A percentile compares a stretch with the other conserved stretches of the same genome.
Conservation (phyloP, 2,888 invertebrate species). For the Baccha elongata region DNA sequence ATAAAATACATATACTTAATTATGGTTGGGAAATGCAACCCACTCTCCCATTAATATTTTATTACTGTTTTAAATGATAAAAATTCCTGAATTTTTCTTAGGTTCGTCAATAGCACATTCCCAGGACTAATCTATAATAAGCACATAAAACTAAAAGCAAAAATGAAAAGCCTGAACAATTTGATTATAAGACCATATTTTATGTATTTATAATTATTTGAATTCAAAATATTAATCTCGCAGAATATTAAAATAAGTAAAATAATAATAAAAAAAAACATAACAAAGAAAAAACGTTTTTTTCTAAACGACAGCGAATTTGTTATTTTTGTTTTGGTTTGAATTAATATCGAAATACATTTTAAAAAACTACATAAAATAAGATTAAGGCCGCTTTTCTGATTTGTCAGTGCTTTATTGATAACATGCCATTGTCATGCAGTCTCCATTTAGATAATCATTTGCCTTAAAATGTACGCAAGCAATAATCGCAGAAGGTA, state of each 20-base stretch:
- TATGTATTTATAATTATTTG: neutral
- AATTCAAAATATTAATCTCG: constrained; percentile 8
- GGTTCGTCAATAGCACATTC: neutral
- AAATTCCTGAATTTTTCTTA: too few species aligned
- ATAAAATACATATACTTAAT: too few species aligned
- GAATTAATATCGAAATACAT: constrained; percentile 63
- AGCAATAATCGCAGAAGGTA: too few species aligned
- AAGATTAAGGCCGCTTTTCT: too few species aligned
- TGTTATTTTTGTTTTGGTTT: constrained; percentile 72
- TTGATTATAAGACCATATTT: neutral
- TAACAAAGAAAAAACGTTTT: constrained; percentile 3
- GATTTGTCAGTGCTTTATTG: too few species aligned
- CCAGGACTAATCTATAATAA: neutral
- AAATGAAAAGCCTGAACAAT: neutral
- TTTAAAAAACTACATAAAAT: constrained; percentile 54
- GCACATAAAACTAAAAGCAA: constrained; percentile 12
- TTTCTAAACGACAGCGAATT: constrained; percentile 59
- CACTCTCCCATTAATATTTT: too few species aligned
- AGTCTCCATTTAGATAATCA: too few species aligned
- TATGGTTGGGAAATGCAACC: too few species aligned
- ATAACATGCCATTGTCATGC: too few species aligned
- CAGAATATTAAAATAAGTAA: constrained; percentile 39
- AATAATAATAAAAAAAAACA: constrained; percentile 30
- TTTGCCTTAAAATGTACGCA: too few species aligned
- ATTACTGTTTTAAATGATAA: too few species aligned